These are phyloP conservation scores for Corythornis madagascariensis DNA, from an alignment of 2,113 vertebrate species.

Conservation along the genomic window DNA sequence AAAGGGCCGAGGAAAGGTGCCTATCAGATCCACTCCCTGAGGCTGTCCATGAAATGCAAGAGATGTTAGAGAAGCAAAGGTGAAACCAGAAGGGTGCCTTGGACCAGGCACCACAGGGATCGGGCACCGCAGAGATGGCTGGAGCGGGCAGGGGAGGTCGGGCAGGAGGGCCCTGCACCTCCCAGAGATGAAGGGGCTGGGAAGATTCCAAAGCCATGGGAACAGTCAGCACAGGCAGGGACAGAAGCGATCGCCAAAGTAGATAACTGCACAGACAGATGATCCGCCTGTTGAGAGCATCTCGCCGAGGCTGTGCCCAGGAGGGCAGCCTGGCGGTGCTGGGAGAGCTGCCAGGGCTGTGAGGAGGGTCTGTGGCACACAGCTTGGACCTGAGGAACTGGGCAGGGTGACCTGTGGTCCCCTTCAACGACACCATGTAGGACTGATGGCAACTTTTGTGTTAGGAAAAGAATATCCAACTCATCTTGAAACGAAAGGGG, in stretches of 20 bases:
- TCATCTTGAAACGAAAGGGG: not conserved
- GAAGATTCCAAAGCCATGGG: not conserved
- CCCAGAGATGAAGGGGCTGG: not conserved
- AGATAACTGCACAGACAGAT: not conserved
- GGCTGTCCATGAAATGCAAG: not conserved
- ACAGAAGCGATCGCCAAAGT: not conserved
- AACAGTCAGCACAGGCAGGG: not conserved
- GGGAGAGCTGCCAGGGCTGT: not conserved
- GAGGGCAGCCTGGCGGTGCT: not conserved
- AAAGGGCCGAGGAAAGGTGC: not conserved
- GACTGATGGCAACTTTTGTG: rapidly evolving
- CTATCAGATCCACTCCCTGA: not conserved
- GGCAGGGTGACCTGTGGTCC: not conserved
- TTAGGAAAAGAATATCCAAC: not conserved
- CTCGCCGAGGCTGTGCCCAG: rapidly evolving
- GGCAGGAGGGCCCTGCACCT: not conserved
- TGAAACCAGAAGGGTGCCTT: not conserved
- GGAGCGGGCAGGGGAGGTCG: not conserved
- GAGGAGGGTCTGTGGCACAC: not conserved
- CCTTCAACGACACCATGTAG: not conserved
- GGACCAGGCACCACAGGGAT: not conserved
- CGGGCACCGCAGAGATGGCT: not conserved
- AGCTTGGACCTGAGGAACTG: not conserved
- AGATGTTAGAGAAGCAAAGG: not conserved
- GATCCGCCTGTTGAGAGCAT: not conserved